Evolutionary conservation across 2,113 vertebrate genomes (phyloP), one percentile per base, ranked within the genome.

Genomic region (Rutilus rutilus): DNA sequence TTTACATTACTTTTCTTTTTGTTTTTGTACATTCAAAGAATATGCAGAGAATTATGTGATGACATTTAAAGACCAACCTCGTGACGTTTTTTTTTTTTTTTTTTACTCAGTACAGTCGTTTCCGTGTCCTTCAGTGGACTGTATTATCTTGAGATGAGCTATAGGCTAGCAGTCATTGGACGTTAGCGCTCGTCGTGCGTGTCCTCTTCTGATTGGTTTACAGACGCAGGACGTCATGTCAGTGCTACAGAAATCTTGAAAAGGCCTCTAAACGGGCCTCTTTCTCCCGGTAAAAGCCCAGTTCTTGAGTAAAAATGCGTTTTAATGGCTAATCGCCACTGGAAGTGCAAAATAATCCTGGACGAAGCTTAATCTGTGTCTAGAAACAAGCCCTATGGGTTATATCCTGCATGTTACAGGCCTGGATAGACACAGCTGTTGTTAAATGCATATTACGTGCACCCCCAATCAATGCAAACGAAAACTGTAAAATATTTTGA

Each of bases 361-460:
- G 47, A 83, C 65, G 12, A 71, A 50, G 21, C 36, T 57, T 57
- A 36, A 23, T 33, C 30, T 27, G 14, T 19, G 21, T 80, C 42
- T 82, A 23, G 4, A 73, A 69, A 69, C 42, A 30, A 82, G 81
- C 27, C 65, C 47, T 59, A 59, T 83, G 36, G 78, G 45, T 65
- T 76, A 27, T 67, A 59, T 71, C 60, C 78, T 76, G 85, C 85
- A 89, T 89, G 88, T 78, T 85, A 73, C 80, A 83, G 79, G 65
- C 65, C 33, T 82, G 27, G 59, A 82, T 50, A 8, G 30, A 64
- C 52, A 52, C 27, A 57, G 45, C 69, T 36, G 50, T 83, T 27
- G 47, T 21, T n/a, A 74, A 75, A 86, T 84, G 76, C 59, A 60
- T 54, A 64, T 82, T 75, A 62, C 65, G 10, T 45, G 67, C 45